Conservation (phyloP, 2,113 vertebrate species). For the Diadophis punctatus region DNA sequence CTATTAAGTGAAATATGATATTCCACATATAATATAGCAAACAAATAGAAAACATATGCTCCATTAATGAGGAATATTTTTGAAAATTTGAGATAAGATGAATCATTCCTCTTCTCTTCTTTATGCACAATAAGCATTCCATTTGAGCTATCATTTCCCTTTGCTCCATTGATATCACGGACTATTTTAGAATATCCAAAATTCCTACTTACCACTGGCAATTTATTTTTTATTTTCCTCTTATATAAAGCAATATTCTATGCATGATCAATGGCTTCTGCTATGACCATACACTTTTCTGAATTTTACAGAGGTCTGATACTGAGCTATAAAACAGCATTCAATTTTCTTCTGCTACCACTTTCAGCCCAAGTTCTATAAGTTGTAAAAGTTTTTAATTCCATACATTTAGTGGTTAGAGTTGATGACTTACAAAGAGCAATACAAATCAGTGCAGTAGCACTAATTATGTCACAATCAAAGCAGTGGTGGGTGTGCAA, state of each 20-base stretch:
- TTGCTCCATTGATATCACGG: background rate
- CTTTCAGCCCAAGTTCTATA: background rate
- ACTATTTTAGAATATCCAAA: background rate
- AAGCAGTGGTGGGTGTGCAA: background rate
- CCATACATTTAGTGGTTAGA: background rate
- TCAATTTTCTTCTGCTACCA: background rate
- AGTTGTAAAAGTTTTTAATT: background rate
- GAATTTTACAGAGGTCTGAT: background rate
- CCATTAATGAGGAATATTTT: background rate
- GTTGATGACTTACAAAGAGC: background rate
- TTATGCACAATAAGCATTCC: background rate
- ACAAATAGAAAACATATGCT: background rate
- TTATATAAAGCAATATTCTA: background rate
- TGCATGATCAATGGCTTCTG: background rate
- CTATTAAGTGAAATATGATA: background rate
- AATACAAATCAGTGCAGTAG: background rate
- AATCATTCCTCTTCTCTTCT: background rate
- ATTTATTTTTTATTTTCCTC: slow-evolving; percentile 7
- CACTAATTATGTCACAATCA: background rate
- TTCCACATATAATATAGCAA: background rate
- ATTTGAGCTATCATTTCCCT: background rate
- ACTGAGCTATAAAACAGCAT: background rate
- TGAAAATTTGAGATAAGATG: background rate
- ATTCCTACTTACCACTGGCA: fast-evolving
- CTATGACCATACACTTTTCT: background rate